Evolutionary conservation across 2,113 vertebrate genomes (phyloP).

Genomic region (Vulpes vulpes): DNA sequence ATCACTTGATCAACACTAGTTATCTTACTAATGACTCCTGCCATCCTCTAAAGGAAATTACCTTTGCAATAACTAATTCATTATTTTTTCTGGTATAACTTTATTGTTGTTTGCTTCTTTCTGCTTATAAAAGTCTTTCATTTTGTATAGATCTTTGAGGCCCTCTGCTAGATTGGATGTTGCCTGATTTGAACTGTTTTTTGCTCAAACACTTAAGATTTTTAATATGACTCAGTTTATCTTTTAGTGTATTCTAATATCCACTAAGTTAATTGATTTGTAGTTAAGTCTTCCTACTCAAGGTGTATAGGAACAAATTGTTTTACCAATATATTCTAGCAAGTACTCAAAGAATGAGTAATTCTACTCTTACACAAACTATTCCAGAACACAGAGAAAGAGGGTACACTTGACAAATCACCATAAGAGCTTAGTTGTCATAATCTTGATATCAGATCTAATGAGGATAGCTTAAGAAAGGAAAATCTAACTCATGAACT

Average conservation of each 20-base stretch:
- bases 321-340: neutral
- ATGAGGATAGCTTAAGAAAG: neutral
- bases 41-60: neutral
- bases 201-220: neutral
- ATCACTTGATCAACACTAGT: neutral
- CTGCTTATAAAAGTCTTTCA: neutral
- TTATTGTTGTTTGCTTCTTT: neutral
- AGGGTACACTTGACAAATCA: neutral
- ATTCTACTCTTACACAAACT: neutral
- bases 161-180: neutral
- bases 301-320: neutral
- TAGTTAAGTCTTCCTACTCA: neutral
- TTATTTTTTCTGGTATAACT: neutral
- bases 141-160: neutral
- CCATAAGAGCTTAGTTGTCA: neutral
- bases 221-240: neutral
- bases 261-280: neutral
- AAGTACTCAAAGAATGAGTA: neutral
- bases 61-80: neutral
- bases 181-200: neutral
- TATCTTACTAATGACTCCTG: neutral
- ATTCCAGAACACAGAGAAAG: neutral
- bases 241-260: neutral
- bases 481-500: neutral
- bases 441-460: neutral